Evolutionary conservation across 2,797 vertebrate species (phyloP), one percentile per base, ranked within the genome.

Genomic region (Neopelma chrysocephalum): DNA sequence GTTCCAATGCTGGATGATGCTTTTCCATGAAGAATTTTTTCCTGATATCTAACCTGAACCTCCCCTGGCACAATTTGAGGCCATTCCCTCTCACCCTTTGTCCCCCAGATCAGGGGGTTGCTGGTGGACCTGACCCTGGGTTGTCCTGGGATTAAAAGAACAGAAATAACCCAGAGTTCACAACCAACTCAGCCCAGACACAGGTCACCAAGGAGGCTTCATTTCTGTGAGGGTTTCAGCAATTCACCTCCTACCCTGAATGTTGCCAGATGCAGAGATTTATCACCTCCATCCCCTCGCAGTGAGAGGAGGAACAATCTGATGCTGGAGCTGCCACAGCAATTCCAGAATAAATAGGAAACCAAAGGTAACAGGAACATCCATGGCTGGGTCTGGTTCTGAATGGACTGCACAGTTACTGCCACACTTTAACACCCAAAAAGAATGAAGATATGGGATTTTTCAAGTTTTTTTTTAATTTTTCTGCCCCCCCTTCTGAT

Each of bases 381-480:
- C 50, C 0, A 0, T 45, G 51, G 22, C 47, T 65, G 47, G 18
- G 6, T 22, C 7, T 48, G 4, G 2, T 47, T n/a, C 29, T 25
- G 43, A 8, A 14, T 1, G 23, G 38, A 22, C 77, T 53, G 2
- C 34, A 2, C 15, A n/a, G 53, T 22, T 48, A 6, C 56, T 60
- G 61, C 31, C 6, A 3, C 14, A 1, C 20, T 72, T 72, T 6
- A 27, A 29, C 27, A 18, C 25, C 40, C 29, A 8, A 32, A 71
- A 65, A 70, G 13, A 21, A 62, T 45, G 56, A 83, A 71, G 19
- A 56, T 20, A 22, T 11, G 11, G 40, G 10, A 17, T 32, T 48
- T 21, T 22, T 11, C 12, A 4, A 3, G 34, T 48, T 72, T 47
- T 6, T 32, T n/a, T 51, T 29, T 10, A 51, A 18, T 51, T 29